A percentile compares a stretch with the other conserved stretches of the same genome.
These are phyloP conservation scores for Nemotelus nigrinus DNA, from an alignment of 2,888 invertebrate species.

Conservation along the genomic window DNA sequence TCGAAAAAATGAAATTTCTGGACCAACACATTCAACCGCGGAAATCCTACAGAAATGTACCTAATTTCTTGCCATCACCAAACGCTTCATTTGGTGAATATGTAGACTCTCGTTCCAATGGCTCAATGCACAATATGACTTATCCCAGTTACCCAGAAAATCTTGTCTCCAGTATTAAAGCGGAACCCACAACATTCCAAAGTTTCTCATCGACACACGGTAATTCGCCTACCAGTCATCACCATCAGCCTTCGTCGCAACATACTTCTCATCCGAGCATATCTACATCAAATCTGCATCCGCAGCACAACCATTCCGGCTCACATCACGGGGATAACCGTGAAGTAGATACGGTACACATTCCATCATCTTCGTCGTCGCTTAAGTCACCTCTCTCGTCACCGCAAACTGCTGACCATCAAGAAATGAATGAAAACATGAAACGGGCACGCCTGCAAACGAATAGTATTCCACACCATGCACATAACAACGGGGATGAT, in stretches of 20 bases:
- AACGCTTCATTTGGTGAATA: conserved; percentile 62
- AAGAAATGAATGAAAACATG: conserved; percentile 14
- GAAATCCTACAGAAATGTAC: conserved; percentile 63
- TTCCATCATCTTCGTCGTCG: conserved; percentile 63
- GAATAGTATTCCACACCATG: conserved; percentile 31
- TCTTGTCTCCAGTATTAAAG: conserved; percentile 40
- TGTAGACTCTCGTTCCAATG: conserved; percentile 64
- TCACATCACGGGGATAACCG: conserved; percentile 46
- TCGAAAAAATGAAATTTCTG: conserved; percentile 65
- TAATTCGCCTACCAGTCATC: conserved; percentile 46
- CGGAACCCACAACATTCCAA: conserved; percentile 57
- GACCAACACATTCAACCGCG: conserved; percentile 64
- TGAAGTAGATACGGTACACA: conserved; percentile 45
- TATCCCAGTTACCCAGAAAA: conserved; percentile 19
- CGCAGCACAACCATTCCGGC: conserved; percentile 42
- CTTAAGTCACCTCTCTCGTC: conserved; percentile 62
- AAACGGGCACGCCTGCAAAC: conserved; percentile 61
- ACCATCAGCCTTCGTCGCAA: background rate
- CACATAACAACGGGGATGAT: conserved; percentile 44
- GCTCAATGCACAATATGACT: conserved; percentile 54
- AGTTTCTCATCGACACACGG: conserved; percentile 58
- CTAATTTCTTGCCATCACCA: conserved; percentile 61
- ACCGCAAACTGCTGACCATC: conserved; percentile 51
- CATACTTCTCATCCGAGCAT: background rate
- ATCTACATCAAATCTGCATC: conserved; percentile 4